These are phyloP conservation scores for Mythimna loreyi DNA, from an alignment of 2,888 invertebrate species.

Conservation along the genomic window DNA sequence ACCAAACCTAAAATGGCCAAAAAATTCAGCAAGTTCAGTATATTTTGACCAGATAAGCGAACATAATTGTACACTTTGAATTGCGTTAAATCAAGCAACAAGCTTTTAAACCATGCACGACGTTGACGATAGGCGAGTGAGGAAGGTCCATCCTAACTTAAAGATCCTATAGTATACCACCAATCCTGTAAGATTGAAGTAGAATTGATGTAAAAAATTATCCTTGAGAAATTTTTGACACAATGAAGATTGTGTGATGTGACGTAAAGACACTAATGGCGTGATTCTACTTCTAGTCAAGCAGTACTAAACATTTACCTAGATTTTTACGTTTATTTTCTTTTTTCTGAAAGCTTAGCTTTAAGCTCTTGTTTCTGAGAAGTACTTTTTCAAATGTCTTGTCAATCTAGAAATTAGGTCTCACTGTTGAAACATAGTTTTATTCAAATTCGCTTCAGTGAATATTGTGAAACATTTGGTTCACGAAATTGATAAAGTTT, in stretches of 20 bases:
- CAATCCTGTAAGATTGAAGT: neutral
- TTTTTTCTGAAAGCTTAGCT: neutral
- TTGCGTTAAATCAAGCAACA: too few species aligned
- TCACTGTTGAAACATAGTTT: slow-evolving; percentile 2
- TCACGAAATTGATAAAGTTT: neutral
- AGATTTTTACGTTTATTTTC: neutral
- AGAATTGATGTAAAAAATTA: neutral
- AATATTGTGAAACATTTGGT: neutral
- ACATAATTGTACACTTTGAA: too few species aligned
- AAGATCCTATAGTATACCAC: too few species aligned
- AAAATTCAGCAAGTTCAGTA: too few species aligned
- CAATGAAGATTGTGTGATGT: neutral
- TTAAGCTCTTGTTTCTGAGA: neutral
- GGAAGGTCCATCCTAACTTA: too few species aligned
- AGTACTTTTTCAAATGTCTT: neutral
- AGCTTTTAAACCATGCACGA: too few species aligned
- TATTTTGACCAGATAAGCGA: too few species aligned
- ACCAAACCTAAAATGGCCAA: too few species aligned
- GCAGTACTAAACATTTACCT: neutral
- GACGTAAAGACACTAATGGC: neutral
- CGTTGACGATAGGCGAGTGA: too few species aligned
- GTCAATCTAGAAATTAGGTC: neutral
- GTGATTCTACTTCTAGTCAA: neutral
- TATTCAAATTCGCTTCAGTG: neutral
- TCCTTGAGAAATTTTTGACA: neutral